Evolutionary conservation across 2,113 vertebrate species (phyloP), one percentile per base, ranked within the genome.

Genomic region (Mesocricetus auratus): DNA sequence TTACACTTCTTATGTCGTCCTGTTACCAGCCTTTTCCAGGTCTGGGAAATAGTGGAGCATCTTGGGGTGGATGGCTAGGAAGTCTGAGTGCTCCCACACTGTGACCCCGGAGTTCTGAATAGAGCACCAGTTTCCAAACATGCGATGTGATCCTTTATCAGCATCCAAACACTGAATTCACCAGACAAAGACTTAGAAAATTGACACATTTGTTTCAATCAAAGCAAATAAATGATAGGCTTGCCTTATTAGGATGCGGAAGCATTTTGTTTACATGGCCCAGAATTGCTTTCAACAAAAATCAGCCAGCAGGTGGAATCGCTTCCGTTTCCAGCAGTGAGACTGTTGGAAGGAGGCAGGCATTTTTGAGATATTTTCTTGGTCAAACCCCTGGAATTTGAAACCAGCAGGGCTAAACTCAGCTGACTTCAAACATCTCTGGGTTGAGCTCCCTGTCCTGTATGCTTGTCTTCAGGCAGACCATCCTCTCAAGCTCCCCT

Each of bases 141-240:
- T 21, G 21, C 10, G 82, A 79, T n/a, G 33, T 75, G 94, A 94
- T 94, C 71, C 87, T 91, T 97, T 95, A 86, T 69, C 94, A 97
- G 90, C 95, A 96, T 86, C 64, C 93, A 96, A 97, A 97, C 94
- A 97, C 36, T 81, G 68, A 53, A 66, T 95, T 95, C 60, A 45
- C 82, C 92, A 96, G 91, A 97, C 97, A 98, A 97, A 98, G 94
- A 73, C 95, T 93, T 93, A 17, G 94, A 95, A 98, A 98, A 97
- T 93, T 95, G 93, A 95, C 97, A 95, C 95, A 93, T 97, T 97
- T 97, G 96, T 97, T 97, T 95, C 91, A 64, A 95, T 97, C 91
- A 97, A 97, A 98, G 97, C 96, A 97, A 92, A 97, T 91, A 96
- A 97, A 97, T 97, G 97, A 96, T 97, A 96, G 97, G 97, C 95